These are phyloP conservation scores for Papilio polytes DNA, from an alignment of 1,140 invertebrate species.

Conservation along the genomic window DNA sequence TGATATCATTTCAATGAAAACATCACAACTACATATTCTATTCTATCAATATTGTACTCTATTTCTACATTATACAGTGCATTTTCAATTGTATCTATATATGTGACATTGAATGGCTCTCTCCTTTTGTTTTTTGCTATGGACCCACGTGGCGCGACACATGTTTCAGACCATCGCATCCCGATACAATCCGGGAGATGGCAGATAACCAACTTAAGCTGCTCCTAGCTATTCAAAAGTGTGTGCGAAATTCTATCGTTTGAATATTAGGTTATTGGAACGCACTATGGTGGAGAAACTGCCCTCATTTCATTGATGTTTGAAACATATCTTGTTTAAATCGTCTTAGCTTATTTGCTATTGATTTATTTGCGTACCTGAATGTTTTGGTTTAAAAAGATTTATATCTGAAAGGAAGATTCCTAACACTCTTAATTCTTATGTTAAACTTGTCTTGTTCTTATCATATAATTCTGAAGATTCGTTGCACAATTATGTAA, in stretches of 20 bases:
- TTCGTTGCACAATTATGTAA: too few relatives aligned
- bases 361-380: not conserved
- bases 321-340: not conserved
- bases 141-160: slow-evolving; percentile 76
- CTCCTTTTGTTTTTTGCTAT: slow-evolving; percentile 48
- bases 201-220: slow-evolving; percentile 57
- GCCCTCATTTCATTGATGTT: not conserved
- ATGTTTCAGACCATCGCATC: slow-evolving; percentile 67
- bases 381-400: not conserved
- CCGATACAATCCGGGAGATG: slow-evolving; percentile 67
- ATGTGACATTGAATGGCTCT: slow-evolving; percentile 23
- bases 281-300: not conserved
- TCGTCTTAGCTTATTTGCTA: not conserved
- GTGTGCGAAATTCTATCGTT: slow-evolving; percentile 15
- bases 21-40: slow-evolving; percentile 9
- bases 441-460: too few relatives aligned
- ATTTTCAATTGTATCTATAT: slow-evolving; percentile 2
- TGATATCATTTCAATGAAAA: slow-evolving; percentile 45
- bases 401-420: too few relatives aligned
- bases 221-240: slow-evolving; percentile 12
- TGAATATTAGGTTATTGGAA: slow-evolving; percentile 11
- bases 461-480: too few relatives aligned
- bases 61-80: not conserved
- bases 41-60: slow-evolving; percentile 37
- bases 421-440: too few relatives aligned